These are phyloP conservation scores for Falcaria lacertinaria DNA, from an alignment of 2,888 invertebrate species.

Conservation along the genomic window DNA sequence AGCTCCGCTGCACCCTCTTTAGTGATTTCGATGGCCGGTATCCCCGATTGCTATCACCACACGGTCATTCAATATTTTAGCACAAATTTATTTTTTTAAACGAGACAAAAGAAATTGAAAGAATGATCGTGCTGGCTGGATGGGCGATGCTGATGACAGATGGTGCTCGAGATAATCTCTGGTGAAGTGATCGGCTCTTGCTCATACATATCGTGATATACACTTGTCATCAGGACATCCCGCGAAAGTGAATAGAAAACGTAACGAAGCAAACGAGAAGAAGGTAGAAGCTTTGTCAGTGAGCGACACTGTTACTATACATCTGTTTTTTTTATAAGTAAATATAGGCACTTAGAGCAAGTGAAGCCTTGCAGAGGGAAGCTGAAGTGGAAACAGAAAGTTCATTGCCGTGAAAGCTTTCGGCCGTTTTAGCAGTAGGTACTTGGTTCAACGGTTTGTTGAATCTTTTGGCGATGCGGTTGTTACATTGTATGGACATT, in stretches of 20 bases:
- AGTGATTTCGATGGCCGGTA: conserved; percentile 86
- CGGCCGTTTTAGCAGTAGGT: conserved; percentile 10
- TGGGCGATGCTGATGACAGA: conserved; percentile 41
- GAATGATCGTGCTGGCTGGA: conserved; percentile 50
- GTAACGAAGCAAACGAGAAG: conserved; percentile 28
- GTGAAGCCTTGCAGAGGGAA: conserved; percentile 55
- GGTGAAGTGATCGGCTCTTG: conserved; percentile 16
- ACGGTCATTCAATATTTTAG: conserved; percentile 68
- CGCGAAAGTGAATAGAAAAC: conserved; percentile 4
- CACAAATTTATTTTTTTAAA: conserved; percentile 44
- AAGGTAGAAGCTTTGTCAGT: conserved; percentile 20
- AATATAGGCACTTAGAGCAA: conserved; percentile 42
- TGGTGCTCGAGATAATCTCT: conserved; percentile 24
- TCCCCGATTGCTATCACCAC: conserved; percentile 78
- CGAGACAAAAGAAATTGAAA: conserved; percentile 51
- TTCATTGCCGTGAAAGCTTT: conserved; percentile 56
- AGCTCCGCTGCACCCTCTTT: conserved; percentile 86
- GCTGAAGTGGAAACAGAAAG: conserved; percentile 55
- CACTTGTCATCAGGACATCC: neutral
- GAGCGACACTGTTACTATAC: neutral
- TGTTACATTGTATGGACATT: neutral
- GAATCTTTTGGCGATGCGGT: conserved; percentile 17
- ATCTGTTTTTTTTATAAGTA: conserved; percentile 10
- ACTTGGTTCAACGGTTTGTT: neutral
- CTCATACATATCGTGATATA: conserved; percentile 2